Conservation (phyloP, 1,140 invertebrate genomes). For the Caerostris extrusa region DNA sequence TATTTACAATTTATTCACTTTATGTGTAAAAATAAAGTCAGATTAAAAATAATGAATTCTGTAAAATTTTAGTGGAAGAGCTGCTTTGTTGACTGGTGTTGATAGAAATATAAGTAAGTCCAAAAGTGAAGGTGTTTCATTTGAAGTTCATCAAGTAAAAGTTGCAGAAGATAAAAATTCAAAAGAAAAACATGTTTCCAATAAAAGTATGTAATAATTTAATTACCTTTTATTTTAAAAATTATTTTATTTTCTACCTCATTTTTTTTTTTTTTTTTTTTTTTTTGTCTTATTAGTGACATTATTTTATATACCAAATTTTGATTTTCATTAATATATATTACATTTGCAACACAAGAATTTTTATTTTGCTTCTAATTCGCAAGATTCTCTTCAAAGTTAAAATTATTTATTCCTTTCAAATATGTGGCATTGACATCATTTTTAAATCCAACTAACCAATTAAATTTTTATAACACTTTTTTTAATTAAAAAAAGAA, state of each 20-base stretch:
- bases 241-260: background rate
- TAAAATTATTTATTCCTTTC: no score
- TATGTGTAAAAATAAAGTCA: no score
- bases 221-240: background rate
- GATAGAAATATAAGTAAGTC: background rate
- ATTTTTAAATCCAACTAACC: no score
- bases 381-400: no score
- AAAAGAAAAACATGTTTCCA: background rate
- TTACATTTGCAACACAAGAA: no score
- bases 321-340: background rate
- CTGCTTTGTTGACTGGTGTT: background rate
- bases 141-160: background rate
- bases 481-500: no score
- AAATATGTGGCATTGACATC: no score
- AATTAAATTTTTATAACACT: no score
- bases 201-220: background rate
- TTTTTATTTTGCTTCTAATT: no score
- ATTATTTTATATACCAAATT: background rate
- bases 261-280: background rate
- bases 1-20: background rate
- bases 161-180: background rate
- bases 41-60: no score
- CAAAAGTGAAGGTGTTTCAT: constrained; percentile 49
- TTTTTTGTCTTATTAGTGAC: background rate
- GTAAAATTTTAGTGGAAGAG: constrained; percentile 8